Conservation (phyloP, 2,113 vertebrate genomes). For the Pithys albifrons region DNA sequence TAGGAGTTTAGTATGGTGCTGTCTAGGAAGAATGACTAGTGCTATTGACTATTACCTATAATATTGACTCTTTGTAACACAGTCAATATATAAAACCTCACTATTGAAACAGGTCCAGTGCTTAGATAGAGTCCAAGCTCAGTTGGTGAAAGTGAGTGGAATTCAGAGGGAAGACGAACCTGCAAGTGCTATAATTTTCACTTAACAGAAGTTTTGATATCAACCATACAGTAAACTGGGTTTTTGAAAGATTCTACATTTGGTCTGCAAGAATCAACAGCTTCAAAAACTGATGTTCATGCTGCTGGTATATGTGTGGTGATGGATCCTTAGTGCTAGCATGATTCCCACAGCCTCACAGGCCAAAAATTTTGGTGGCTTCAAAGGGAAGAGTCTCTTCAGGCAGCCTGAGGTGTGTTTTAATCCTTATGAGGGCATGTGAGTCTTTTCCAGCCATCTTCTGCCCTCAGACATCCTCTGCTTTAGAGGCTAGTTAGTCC, state of each 20-base stretch:
- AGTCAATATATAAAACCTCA: too few relatives aligned
- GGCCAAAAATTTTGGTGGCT: not conserved
- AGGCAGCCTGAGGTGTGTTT: not conserved
- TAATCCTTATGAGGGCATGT: not conserved
- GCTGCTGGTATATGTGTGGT: not conserved
- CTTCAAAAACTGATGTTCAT: not conserved
- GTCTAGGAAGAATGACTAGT: not conserved
- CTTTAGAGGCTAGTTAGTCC: not conserved
- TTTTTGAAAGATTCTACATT: not conserved
- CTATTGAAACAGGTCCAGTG: not conserved
- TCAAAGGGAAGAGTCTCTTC: not conserved
- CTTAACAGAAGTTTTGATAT: not conserved
- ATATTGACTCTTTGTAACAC: not conserved
- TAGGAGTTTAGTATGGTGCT: not conserved
- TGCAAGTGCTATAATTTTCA: not conserved
- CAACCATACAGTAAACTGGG: not conserved
- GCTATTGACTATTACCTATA: not conserved
- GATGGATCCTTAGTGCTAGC: not conserved
- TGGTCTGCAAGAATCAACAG: not conserved
- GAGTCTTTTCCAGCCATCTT: not conserved
- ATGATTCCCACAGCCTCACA: fast-evolving
- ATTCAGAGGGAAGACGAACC: not conserved
- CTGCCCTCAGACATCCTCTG: not conserved
- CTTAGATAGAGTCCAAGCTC: not conserved
- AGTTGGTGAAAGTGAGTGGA: not conserved